Conservation (phyloP, 2,113 vertebrate species). For the Lichenostomus cassidix region DNA sequence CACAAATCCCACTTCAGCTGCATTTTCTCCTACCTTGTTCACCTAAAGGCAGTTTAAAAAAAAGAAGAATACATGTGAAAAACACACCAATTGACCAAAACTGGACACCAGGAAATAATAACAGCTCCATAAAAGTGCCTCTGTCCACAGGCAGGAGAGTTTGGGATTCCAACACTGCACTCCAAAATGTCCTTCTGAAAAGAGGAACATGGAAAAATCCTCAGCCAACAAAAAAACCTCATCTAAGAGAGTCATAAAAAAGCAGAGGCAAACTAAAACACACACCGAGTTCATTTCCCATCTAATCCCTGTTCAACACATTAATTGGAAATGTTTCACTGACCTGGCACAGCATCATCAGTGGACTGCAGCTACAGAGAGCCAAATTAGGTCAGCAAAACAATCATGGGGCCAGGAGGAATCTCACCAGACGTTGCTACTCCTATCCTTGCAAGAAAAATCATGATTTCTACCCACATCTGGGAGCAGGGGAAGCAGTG, state of each 20-base stretch:
- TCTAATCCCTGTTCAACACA: neutral
- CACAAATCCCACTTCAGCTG: neutral
- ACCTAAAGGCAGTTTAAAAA: neutral
- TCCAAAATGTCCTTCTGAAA: neutral
- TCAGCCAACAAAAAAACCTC: neutral
- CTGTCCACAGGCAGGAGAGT: neutral
- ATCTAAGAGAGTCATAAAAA: neutral
- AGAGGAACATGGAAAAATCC: neutral
- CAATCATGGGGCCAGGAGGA: neutral
- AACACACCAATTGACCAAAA: neutral
- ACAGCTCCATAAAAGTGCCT: neutral
- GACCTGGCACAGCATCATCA: neutral
- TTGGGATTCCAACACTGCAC: neutral
- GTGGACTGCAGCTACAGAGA: neutral
- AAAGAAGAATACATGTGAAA: neutral
- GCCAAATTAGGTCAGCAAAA: neutral
- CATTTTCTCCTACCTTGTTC: neutral
- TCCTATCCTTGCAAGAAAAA: neutral
- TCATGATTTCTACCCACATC: neutral
- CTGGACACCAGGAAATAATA: neutral
- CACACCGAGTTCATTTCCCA: neutral
- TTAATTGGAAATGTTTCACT: neutral
- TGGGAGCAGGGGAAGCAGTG: neutral
- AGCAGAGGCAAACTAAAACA: neutral
- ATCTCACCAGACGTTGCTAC: neutral